A percentile compares a stretch with the other conserved stretches of the same genome.
Conservation (phyloP, 2,113 vertebrate genomes). For the Bubo bubo region DNA sequence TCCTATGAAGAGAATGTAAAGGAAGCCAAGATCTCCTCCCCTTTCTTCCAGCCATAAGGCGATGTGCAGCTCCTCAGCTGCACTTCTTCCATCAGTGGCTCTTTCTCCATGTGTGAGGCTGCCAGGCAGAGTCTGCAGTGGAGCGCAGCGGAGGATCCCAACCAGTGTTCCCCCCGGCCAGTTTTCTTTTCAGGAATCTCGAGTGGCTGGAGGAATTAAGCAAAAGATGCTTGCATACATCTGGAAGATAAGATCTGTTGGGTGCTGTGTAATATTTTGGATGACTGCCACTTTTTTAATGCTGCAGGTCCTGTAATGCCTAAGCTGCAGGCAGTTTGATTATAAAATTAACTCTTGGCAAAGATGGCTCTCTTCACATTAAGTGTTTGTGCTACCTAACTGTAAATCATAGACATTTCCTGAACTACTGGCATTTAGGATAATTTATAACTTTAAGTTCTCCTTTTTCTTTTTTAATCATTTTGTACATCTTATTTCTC, state of each 20-base stretch:
- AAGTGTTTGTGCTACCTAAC: neutral
- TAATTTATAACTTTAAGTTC: neutral
- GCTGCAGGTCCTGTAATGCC: neutral
- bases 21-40: neutral
- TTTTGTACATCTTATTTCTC: neutral
- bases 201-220: neutral
- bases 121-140: neutral
- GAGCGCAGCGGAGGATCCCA: neutral
- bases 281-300: neutral
- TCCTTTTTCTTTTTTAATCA: neutral
- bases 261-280: neutral
- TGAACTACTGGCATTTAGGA: neutral
- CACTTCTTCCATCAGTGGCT: neutral
- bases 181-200: neutral
- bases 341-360: slow-evolving; percentile 23
- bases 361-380: neutral
- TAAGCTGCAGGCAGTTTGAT: neutral
- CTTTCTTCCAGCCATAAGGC: neutral
- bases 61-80: neutral
- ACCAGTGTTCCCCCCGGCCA: neutral
- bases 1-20: neutral
- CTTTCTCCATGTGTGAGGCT: fast-evolving
- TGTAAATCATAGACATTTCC: neutral
- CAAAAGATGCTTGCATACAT: neutral
- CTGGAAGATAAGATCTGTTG: neutral